Evolutionary conservation across 2,113 vertebrate species (phyloP), one percentile per base, ranked within the genome.

Genomic region (Potamarius usumacintae): DNA sequence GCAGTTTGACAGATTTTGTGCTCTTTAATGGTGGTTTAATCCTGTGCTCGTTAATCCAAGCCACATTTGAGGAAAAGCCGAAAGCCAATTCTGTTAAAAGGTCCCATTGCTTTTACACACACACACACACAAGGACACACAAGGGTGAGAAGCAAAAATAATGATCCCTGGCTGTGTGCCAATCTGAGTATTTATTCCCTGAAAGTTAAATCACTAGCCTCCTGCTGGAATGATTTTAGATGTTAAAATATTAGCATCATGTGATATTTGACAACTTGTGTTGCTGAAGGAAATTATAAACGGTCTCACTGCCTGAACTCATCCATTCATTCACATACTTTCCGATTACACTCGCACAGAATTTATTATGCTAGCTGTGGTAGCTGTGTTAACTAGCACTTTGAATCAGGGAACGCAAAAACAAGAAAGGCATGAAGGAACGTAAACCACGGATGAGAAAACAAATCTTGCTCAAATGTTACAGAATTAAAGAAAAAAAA

Each of bases 51-150:
- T 67, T 83, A 83, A 83, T 83, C 82, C 62, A 27, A 83, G 42
- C 82, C 82, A 83, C 62, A 53, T 83, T 83, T 83, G 82, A 52
- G 22, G 22, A 58, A 82, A 82, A 82, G 27, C 60, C 8, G 48
- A 83, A 83, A 83, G 82, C 62, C 82, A 69, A 83, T 83, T 83
- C 82, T 53, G 63, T 52, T 83, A 83, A 83, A 83, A 83, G 82
- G 82, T 67, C 30, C 63, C 22, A 57, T 30, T 2, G 76, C 76
- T 63, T 63, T 55, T 17, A 6, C 78, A 81, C 78, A 4, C 55
- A 80, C 12, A 57, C 22, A 55, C 25, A n/a, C 50, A 78, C 48
- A 78, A 14, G 20, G 8, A 55, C 76, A 78, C 1, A 78, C 76
- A 55, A 76, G 72, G 72, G 42, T 50, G 72, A 50, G 42, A 76